These are phyloP conservation scores for Upupa epops DNA, from an alignment of 2,113 vertebrate genomes.

Conservation along the genomic window DNA sequence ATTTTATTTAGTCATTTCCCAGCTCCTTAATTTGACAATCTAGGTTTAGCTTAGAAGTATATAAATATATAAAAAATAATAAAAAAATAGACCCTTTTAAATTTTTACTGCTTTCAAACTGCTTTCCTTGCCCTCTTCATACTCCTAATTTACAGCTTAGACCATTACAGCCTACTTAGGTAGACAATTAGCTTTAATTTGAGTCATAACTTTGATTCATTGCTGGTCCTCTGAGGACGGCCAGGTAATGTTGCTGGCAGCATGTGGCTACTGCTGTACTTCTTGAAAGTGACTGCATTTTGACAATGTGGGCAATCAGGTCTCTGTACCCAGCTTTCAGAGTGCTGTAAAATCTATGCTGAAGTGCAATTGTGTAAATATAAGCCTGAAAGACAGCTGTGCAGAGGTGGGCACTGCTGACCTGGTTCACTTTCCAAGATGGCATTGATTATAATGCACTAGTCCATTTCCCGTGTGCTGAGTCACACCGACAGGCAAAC, in stretches of 20 bases:
- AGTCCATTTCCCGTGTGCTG: background rate
- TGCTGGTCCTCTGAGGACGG: background rate
- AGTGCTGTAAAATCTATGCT: background rate
- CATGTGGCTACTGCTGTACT: background rate
- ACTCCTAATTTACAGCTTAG: background rate
- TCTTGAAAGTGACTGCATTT: background rate
- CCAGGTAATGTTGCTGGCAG: background rate
- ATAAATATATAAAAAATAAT: background rate
- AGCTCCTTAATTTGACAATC: background rate
- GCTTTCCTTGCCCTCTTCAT: background rate
- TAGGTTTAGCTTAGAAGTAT: background rate
- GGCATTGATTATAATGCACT: background rate
- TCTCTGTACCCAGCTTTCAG: background rate
- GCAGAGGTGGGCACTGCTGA: background rate
- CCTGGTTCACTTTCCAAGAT: background rate
- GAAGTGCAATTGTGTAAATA: background rate
- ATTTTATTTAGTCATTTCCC: background rate
- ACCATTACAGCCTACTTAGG: background rate
- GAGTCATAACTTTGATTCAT: background rate
- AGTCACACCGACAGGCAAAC: background rate
- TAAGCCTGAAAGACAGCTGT: background rate
- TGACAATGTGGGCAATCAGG: background rate
- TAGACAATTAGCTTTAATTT: background rate
- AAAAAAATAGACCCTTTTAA: background rate
- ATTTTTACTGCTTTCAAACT: background rate